Base-by-base conservation (phyloP, 2,113 vertebrate species). In the Patagioenas fasciata region DNA sequence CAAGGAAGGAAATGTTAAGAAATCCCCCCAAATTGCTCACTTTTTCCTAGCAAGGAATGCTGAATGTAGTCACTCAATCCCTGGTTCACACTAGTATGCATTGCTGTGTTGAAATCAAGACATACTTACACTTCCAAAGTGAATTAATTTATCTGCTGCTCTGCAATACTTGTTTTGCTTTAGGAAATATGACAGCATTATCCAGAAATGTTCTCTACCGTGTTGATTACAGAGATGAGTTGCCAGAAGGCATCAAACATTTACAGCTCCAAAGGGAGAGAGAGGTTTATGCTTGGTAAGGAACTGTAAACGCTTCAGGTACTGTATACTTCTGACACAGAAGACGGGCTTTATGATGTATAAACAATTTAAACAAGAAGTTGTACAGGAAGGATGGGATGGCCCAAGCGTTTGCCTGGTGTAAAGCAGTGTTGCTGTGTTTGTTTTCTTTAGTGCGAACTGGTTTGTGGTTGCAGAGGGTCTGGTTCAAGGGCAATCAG, bases 111-210 rank as follows among this genome's bases (percentile, higher is more conserved):
- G 75, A 95, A 94, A 85, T 64, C 80, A 58, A 53, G 71, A 47
- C 44, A 75, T 85, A 42, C 29, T 93, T 91, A 91, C 95, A 78
- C n/a, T 50, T 96, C 89, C 53, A 93, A 61, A 67, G 79, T 88
- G 92, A 88, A 88, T 72, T 67, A 89, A 93, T 65, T 36, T 56
- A 84, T 85, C 95, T 78, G 4, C 64, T 94, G 58, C 83, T 95
- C 85, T 64, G 42, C 91, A 77, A 34, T 51, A 70, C 78, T 94
- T 95, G 89, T 85, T 97, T 97, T 94, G 93, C 73, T 95, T 92
- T 95, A 80, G 82, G 90, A 97, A 97, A 87, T 67, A 94, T 91
- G 85, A 97, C 84, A 62, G 13, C 77, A 80, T 67, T 65, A 34
- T 38, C 60, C 74, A 94, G 56, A 88, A 94, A 96, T 75, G 89